Base-by-base conservation (phyloP, 2,113 vertebrate species). In the Meriones unguiculatus region DNA sequence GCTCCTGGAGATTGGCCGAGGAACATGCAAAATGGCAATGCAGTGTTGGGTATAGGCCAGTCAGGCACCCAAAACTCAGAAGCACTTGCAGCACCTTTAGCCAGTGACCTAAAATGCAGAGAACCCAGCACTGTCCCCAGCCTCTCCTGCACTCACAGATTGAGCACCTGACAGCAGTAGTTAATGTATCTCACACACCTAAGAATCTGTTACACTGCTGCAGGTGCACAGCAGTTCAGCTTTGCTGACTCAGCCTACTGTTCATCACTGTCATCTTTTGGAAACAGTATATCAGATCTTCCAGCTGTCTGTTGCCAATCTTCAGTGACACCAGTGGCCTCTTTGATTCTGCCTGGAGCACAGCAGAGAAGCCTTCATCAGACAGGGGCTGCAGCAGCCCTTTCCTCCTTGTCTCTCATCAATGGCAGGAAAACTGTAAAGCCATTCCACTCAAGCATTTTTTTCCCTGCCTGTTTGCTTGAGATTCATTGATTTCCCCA, bases 101-200 rank as follows among this genome's bases (percentile, higher is more conserved):
- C 14, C 4, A 38, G 32, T 13, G 35, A 50, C 9, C 22, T 0
- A 0, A 70, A 73, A 5, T 59, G 1, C 24, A 38, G 87, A 67
- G 1, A 54, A 18, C 18, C 41, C 9, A 0, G 1, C 1, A 1
- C 30, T 10, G 4, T 59, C 41, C 3, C n/a, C 38, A 15, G n/a
- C 7, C 8, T 81, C n/a, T 18, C 14, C 54, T 13, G 22, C 3
- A 11, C 9, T 18, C 12, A 9, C 20, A 35, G 20, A 12, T 6
- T n/a, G 30, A 50, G 41, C 81, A 25, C 24, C 30, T 59, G 22
- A 5, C 0, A 67, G 24, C 22, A 2, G 46, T 5, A 35, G 50
- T 18, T 11, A 28, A 24, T 25, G 17, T 10, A 25, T 14, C 25
- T 4, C 41, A 41, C 32, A 64, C 38, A 50, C 87, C 50, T 5